These are phyloP conservation scores for Scaeva pyrastri DNA, from an alignment of 2,888 invertebrate species.

Conservation along the genomic window DNA sequence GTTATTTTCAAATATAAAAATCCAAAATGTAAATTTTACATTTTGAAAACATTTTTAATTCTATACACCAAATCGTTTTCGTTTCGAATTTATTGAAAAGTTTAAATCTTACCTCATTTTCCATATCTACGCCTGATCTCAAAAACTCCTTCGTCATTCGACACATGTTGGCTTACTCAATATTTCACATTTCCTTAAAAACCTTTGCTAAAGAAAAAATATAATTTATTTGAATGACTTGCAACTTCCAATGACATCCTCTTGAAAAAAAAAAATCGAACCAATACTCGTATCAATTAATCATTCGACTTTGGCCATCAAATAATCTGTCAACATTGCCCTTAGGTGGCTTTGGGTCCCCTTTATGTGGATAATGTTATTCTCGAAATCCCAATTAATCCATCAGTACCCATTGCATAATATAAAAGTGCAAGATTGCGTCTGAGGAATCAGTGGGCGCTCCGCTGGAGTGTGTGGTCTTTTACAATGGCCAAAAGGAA, in stretches of 20 bases:
- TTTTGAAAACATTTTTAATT: no score
- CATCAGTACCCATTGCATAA: conserved; percentile 30
- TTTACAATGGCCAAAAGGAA: conserved; percentile 15
- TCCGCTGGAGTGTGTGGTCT: no score
- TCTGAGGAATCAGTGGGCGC: neutral
- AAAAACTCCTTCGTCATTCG: neutral
- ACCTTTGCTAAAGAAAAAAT: neutral
- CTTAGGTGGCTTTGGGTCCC: neutral
- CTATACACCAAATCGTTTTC: no score
- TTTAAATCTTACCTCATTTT: no score
- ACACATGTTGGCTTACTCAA: no score
- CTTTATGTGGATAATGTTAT: neutral
- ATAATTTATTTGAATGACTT: conserved; percentile 56
- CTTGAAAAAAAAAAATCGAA: neutral
- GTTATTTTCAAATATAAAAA: no score
- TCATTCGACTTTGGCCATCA: conserved; percentile 46
- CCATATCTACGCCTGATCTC: no score
- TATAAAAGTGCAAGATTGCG: conserved; percentile 41
- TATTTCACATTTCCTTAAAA: neutral
- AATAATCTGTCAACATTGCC: conserved; percentile 41
- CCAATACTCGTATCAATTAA: conserved; percentile 55
- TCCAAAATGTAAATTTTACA: no score
- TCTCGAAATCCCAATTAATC: conserved; percentile 59
- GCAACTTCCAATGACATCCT: conserved; percentile 20
- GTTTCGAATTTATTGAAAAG: no score